These are phyloP conservation scores for Chrysocyon brachyurus DNA, from an alignment of 2,797 vertebrate species.

Conservation along the genomic window DNA sequence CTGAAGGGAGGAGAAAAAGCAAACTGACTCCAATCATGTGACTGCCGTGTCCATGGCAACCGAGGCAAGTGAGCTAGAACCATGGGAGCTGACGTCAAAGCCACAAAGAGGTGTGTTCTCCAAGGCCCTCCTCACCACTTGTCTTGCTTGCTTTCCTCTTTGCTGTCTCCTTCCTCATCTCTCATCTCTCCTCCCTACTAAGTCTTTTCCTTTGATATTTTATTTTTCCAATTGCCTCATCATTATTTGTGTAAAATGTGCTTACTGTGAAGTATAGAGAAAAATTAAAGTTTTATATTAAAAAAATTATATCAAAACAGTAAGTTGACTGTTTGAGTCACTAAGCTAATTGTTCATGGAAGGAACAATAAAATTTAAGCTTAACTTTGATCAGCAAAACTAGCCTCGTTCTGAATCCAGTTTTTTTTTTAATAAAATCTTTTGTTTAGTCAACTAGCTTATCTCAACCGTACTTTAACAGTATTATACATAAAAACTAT, in stretches of 20 bases:
- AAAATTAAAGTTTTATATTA: background rate
- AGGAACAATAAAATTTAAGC: conserved; percentile 24
- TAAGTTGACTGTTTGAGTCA: background rate
- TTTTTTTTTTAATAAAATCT: background rate
- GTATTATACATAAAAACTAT: conserved; percentile 11
- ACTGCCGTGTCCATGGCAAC: background rate
- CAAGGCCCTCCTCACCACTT: too few relatives aligned
- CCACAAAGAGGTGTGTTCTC: background rate
- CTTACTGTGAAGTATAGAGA: background rate
- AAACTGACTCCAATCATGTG: background rate
- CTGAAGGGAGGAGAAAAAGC: conserved; percentile 10
- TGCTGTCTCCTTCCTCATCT: background rate
- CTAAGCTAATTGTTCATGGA: background rate
- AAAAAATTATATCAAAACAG: background rate
- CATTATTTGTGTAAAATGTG: background rate
- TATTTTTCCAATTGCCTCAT: background rate
- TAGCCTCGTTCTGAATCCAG: background rate
- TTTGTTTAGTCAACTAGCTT: background rate
- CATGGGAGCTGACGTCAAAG: background rate
- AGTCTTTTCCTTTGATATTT: background rate
- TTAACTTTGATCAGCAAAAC: background rate
- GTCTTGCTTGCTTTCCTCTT: background rate
- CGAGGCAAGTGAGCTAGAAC: background rate
- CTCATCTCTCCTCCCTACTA: background rate
- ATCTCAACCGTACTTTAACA: background rate